A percentile compares a stretch with the other conserved stretches of the same genome.
Conservation (phyloP, 2,113 vertebrate genomes). For the Gambusia holbrooki region DNA sequence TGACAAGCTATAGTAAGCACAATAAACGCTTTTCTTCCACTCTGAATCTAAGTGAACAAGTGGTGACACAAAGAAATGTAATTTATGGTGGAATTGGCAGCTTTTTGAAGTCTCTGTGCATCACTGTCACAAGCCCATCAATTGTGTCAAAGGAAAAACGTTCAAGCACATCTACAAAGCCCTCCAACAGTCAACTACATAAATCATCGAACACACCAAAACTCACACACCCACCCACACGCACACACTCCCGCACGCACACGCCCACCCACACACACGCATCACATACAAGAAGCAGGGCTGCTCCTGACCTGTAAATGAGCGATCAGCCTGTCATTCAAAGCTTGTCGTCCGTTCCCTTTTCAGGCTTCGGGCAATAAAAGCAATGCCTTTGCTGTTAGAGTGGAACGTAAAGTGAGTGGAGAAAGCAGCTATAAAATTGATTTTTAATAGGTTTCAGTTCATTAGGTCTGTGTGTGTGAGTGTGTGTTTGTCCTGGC, state of each 20-base stretch:
- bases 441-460: conserved; percentile 75
- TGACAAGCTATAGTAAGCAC: no score
- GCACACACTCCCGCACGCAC: conserved; percentile 10
- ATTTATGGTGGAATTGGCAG: no score
- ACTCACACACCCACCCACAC: not conserved
- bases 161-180: no score
- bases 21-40: no score
- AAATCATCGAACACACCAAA: no score
- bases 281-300: not conserved
- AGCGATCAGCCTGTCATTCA: conserved; percentile 36
- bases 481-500: not conserved
- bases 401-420: conserved; percentile 67
- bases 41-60: no score
- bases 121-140: no score
- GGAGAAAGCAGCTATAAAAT: conserved; percentile 68
- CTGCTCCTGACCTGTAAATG: conserved; percentile 52
- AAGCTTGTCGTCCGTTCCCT: not conserved
- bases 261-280: not conserved
- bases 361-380: conserved; percentile 24
- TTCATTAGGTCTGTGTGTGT: conserved; percentile 56
- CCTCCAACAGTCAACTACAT: no score
- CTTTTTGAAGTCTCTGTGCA: no score
- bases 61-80: no score
- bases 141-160: no score
- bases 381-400: conserved; percentile 60